These are phyloP conservation scores for Lagenorhynchus albirostris DNA, from an alignment of 2,113 vertebrate species.

Conservation along the genomic window DNA sequence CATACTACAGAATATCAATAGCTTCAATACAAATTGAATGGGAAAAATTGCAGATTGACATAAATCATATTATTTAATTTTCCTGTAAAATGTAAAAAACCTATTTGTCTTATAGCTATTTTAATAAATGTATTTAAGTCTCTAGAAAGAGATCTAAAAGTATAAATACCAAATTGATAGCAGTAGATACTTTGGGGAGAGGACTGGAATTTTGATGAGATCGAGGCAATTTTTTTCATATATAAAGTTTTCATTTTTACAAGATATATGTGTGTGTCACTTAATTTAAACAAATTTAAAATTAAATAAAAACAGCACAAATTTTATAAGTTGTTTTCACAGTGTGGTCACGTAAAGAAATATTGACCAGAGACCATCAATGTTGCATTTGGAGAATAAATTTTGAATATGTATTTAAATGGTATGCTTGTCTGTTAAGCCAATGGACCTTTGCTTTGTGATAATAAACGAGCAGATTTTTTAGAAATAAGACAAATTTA, in stretches of 20 bases:
- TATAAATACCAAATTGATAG: not conserved
- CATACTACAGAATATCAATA: not conserved
- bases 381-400: not conserved
- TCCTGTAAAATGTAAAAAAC: not conserved
- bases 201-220: not conserved
- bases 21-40: not conserved
- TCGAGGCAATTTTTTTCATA: not conserved
- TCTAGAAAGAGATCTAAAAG: not conserved
- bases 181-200: not conserved
- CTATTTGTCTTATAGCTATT: not conserved
- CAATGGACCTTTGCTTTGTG: not conserved
- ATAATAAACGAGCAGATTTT: not conserved
- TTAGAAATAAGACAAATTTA: not conserved
- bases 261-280: not conserved
- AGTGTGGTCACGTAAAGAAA: not conserved
- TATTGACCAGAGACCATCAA: not conserved
- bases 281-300: not conserved
- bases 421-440: not conserved
- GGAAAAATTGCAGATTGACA: not conserved
- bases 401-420: slow-evolving; percentile 9
- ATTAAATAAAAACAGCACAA: not conserved
- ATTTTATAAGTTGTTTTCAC: not conserved
- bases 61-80: not conserved
- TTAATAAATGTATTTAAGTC: slow-evolving; percentile 9
- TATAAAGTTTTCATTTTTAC: not conserved